Base-by-base conservation (phyloP, 2,113 vertebrate genomes). In the Carassius gibelio region DNA sequence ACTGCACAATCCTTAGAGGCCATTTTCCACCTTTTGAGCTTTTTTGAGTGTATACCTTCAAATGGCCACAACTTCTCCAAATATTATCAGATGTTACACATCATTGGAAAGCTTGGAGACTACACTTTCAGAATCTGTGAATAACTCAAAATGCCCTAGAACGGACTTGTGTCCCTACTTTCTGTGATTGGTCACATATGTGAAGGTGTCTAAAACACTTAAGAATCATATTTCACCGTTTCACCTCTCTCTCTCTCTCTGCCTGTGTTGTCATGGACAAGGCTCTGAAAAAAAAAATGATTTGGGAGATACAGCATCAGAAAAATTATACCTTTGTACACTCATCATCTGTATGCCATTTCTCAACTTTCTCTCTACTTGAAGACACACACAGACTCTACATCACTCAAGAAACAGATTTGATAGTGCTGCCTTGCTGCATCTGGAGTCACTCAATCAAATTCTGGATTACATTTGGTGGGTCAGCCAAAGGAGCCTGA, bases 361-460 rank as follows among this genome's bases (percentile, higher is more conserved):
- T 64, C 3, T 45, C 21, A 10, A 79, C 9, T 69, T 5, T 77
- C 55, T 77, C 66, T 59, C n/a, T 75, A 38, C 19, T 30, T 69
- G 42, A 23, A 30, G 19, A 61, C 34, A 3, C 68, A 72, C 66
- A 59, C n/a, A 62, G 8, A 26, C 21, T 23, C 34, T 75, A 21
- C 52, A 48, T 45, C 36, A 45, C 34, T 45, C 19, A n/a, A n/a
- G 55, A 55, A 52, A 8, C 23, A 76, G 26, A 55, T 34, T 76
- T 23, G 42, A 9, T 19, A 11, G 8, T 52, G 50, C 50, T 55
- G 80, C 26, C 68, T 75, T 72, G 38, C 30, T 75, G 23, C 72
- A 75, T 84, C 55, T 26, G 38, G 19, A 66, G 26, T 36, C 23
- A 66, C 42, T 76, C 66, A 75, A 76, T 76, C 57, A 75, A 59